These are phyloP conservation scores for Drosophila leontia DNA, from an alignment of 1,140 invertebrate species.

Conservation along the genomic window DNA sequence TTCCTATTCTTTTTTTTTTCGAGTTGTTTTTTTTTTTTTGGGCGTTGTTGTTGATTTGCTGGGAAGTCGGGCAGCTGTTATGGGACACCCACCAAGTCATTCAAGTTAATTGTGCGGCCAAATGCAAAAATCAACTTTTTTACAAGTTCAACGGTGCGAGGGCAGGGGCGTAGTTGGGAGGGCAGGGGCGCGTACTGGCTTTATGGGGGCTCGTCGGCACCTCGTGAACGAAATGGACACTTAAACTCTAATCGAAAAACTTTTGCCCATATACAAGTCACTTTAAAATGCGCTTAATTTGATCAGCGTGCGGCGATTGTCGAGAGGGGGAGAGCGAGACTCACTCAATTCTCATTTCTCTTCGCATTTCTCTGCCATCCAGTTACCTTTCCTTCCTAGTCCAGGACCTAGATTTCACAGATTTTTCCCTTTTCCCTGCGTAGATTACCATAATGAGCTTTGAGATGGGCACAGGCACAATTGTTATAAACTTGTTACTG, in stretches of 20 bases:
- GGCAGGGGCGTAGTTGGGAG: conserved; percentile 7
- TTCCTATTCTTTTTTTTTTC: conserved; percentile 9
- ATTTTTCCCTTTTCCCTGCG: conserved; percentile 23
- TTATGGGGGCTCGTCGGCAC: conserved; percentile 61
- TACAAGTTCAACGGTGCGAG: conserved; percentile 51
- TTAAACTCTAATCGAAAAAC: conserved; percentile 84
- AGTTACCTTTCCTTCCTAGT: conserved; percentile 21
- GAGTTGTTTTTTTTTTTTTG: conserved; percentile 26
- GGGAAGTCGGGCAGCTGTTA: conserved; percentile 69
- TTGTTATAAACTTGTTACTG: conserved; percentile 77
- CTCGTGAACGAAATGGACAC: conserved; percentile 80
- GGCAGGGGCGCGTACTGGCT: neutral
- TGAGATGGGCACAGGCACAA: conserved; percentile 47
- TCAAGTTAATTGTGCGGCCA: conserved; percentile 82
- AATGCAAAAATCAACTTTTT: conserved; percentile 83
- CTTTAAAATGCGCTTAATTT: conserved; percentile 84
- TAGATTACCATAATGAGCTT: conserved; percentile 80
- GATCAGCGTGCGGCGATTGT: conserved; percentile 80
- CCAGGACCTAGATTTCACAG: neutral
- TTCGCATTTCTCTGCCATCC: conserved; percentile 21
- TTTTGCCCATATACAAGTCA: conserved; percentile 83
- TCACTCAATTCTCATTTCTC: conserved; percentile 27
- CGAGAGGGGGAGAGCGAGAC: conserved; percentile 27
- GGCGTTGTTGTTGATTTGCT: conserved; percentile 56
- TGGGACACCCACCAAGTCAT: conserved; percentile 61